A percentile compares a stretch with the other conserved stretches of the same genome.
Evolutionary conservation across 2,797 vertebrate genomes (phyloP).

Genomic region (Halcyon badia): DNA sequence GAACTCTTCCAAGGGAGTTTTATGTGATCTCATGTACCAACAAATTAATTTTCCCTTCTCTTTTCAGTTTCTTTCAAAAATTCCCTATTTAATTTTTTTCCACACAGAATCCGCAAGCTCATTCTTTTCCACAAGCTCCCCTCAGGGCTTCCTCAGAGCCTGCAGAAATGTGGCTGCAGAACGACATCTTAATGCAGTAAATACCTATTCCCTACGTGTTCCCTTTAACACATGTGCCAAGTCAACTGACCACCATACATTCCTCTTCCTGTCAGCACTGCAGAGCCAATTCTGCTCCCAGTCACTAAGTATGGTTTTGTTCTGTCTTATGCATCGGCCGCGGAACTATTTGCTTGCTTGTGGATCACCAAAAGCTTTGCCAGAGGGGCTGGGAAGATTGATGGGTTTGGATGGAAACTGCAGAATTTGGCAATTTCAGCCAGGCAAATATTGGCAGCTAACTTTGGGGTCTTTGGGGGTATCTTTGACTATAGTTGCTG

Average conservation of each 20-base stretch:
- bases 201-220: neutral
- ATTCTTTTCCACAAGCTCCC: neutral
- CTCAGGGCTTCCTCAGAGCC: neutral
- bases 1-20: slow-evolving; percentile 28
- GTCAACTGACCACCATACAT: neutral
- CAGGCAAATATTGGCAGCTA: slow-evolving; percentile 2
- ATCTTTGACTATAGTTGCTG: neutral
- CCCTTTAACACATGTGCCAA: neutral
- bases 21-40: neutral
- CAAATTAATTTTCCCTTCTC: slow-evolving; percentile 22
- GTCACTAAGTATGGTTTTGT: neutral
- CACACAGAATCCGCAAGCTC: neutral
- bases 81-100: neutral
- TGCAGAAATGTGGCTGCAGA: neutral
- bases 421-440: neutral
- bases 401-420: neutral
- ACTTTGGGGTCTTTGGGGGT: neutral
- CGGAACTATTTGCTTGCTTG: neutral
- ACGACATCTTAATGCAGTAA: neutral
- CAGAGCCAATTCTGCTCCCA: slow-evolving; percentile 12
- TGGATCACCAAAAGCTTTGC: slow-evolving; percentile 7
- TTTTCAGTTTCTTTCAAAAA: neutral
- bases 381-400: neutral
- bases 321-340: neutral
- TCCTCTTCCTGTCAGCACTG: slow-evolving; percentile 19